Evolutionary conservation across 2,797 vertebrate genomes (phyloP), one percentile per base, ranked within the genome.

Genomic region (Vultur gryphus): DNA sequence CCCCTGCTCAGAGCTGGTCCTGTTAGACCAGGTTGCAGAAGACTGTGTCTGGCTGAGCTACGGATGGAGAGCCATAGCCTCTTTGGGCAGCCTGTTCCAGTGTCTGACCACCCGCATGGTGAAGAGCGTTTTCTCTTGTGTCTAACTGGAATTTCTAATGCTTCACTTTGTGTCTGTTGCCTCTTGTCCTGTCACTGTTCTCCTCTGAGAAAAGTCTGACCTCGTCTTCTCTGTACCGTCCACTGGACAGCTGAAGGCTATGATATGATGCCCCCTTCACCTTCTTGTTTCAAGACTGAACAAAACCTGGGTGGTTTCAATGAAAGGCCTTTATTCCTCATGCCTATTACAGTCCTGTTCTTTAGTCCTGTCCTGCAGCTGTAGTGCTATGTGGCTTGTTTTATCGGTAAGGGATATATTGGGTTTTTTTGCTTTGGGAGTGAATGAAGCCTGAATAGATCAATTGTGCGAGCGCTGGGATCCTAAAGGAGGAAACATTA

Each of bases 201-300:
- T 33, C 20, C 24, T 62, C 59, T 25, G 17, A 81, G 35, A 52
- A 61, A 69, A 79, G 21, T 26, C 52, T 70, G 57, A 48, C 23
- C 18, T 8, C 55, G 26, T 57, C 82, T 71, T 75, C 43, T 78
- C 66, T 51, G 31, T 48, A 57, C 31, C 14, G 31, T 52, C n/a
- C 43, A 8, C 0, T 26, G 23, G 31, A 83, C 51, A 83, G 41
- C 76, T 55, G 61, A 89, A 65, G 46, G 57, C 71, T 7, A 5
- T 0, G 5, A 29, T 33, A 58, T 0, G 1, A 48, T 62, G 58
- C 8, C 39, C 24, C 16, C 13, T 75, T 78, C 3, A 12, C 59
- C 37, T 44, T 37, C 26, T 69, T 10, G 16, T 31, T 51, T 78
- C 55, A 66, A 75, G 58, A n/a, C 19, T 57, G 62, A 80, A 66